Conservation (phyloP, 2,888 invertebrate genomes). For the Brachypalpus laphriformis region DNA sequence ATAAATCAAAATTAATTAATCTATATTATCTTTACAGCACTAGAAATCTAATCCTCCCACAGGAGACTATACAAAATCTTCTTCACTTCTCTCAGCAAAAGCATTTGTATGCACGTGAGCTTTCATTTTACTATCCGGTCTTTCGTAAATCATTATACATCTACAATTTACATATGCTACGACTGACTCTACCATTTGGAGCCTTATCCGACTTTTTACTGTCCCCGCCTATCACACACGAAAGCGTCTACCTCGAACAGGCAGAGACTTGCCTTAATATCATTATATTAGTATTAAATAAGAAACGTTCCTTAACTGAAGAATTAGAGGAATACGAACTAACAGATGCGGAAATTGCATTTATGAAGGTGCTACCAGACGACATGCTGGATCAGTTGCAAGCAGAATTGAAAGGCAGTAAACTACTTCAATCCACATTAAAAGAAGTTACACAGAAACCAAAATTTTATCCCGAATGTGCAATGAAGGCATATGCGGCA, state of each 20-base stretch:
- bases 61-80: constrained; percentile 75
- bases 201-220: constrained; percentile 75
- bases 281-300: constrained; percentile 76
- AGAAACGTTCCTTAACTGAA: constrained; percentile 62
- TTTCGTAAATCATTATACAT: constrained; percentile 77
- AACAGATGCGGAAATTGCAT: constrained; percentile 74
- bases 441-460: constrained; percentile 68
- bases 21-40: constrained; percentile 75
- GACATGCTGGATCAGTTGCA: constrained; percentile 69
- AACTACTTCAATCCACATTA: constrained; percentile 58
- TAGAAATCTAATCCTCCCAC: constrained; percentile 68
- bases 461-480: constrained; percentile 76
- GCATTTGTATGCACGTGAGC: constrained; percentile 65
- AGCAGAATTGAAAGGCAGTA: constrained; percentile 64
- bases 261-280: constrained; percentile 78
- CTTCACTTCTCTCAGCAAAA: constrained; percentile 76
- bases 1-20: no score
- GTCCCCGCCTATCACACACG: constrained; percentile 70
- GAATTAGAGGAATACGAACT: constrained; percentile 77
- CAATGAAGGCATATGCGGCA: constrained; percentile 77
- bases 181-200: constrained; percentile 75
- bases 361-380: constrained; percentile 72
- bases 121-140: constrained; percentile 77
- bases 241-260: constrained; percentile 75
- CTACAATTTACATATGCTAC: constrained; percentile 78